Base-by-base conservation (phyloP, 1,140 invertebrate species). In the Cyphomyrmex costatus region DNA sequence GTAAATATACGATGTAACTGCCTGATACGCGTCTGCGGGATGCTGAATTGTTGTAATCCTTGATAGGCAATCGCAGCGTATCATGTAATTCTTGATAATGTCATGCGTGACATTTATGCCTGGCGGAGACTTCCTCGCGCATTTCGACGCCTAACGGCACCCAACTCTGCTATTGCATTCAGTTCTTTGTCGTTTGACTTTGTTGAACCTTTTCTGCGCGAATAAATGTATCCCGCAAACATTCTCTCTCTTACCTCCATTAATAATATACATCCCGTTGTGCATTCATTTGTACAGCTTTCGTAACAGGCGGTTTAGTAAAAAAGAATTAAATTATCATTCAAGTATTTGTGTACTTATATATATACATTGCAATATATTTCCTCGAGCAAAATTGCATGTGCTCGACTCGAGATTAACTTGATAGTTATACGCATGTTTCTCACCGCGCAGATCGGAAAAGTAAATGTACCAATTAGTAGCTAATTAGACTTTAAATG, bases 31-130 rank as follows among this genome's bases (percentile, higher is more conserved):
- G 30, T 16, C 30, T 70, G 24, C 63, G n/a, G 63, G 27, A 60
- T 73, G n/a, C 68, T 61, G 42, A 60, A 71, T 82, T 82, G 66
- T 82, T 82, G 79, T 82, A 82, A 82, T 82, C 53, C 79, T 82
- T 82, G 79, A 83, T 83, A 61, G 68, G 24, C 53, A 21, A 30
- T 46, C 33, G 16, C 12, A 19, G n/a, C 14, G 24, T 19, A 73
- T 71, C 24, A n/a, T 60, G 19, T 58, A 56, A 71, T 53, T 66
- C 36, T 46, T 21, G 51, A 21, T 46, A 58, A 71, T 60, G 53
- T 30, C 66, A 46, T 53, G 63, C 30, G 78, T 49, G 36, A 60
- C 61, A 42, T 73, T 51, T 42, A 24, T 51, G 30, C 4, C 36
- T 42, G 19, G 4, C 6, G 27, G 8, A 46, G 76, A 65, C 60